Base-by-base conservation (phyloP, 2,797 vertebrate species). In the Margarornis squamiger region DNA sequence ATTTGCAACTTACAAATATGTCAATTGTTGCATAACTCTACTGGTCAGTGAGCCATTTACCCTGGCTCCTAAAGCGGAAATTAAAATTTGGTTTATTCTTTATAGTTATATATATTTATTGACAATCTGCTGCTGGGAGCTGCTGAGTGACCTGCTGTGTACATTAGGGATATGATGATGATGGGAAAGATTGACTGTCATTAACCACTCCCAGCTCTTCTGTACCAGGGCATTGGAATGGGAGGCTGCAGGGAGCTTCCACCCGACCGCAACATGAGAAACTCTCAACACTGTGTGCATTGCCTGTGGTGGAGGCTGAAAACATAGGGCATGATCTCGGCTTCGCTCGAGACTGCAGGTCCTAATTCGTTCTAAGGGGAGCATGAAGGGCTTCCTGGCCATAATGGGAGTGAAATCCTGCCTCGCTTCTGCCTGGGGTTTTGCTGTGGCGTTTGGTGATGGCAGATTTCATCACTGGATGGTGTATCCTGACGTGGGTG, bases 221-320 rank as follows among this genome's bases (percentile, higher is more conserved):
- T 32, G 41, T 29, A 6, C 29, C 43, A 51, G 66, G 27, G 27
- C 61, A 26, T 23, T 68, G 61, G 43, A 29, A 9, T 0, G 2
- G 27, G 73, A 90, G 49, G 30, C 51, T 72, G 30, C 0, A 0
- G 1, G 39, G 70, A 70, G 22, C 73, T 88, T 82, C 78, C 68
- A 2, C 52, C 62, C 61, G 66, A 51, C 32, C 0, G 0, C 38
- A n/a, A 48, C 0, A 0, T 39, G 27, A 81, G 72, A 58, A 79
- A 72, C 41, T 41, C 59, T 38, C 9, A 5, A 5, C 5, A 3
- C 8, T 34, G 9, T 20, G 30, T 0, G 1, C 3, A 1, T 9
- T 78, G 54, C 46, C n/a, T 0, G 0, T 14, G 29, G 15, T 38
- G 48, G 21, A 67, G 55, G 39, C 39, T 95, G 66, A 82, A 75